These are phyloP conservation scores for Anseranas semipalmata DNA, from an alignment of 2,113 vertebrate species.

Conservation along the genomic window DNA sequence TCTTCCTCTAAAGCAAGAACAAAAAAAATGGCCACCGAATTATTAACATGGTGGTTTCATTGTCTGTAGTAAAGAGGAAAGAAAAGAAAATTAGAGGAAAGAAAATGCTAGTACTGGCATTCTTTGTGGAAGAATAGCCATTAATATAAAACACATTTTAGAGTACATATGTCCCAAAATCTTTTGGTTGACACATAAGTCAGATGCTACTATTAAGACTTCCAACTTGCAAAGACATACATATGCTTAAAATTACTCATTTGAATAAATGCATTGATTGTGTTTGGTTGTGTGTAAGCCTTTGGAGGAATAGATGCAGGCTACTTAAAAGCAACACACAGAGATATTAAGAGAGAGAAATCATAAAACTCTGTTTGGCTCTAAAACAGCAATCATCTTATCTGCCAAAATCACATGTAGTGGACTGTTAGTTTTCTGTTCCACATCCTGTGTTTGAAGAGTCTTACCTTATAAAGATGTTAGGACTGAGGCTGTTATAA, in stretches of 20 bases:
- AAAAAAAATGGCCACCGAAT: neutral
- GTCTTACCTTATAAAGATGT: neutral
- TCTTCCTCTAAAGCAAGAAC: neutral
- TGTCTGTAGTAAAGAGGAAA: neutral
- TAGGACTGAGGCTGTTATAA: neutral
- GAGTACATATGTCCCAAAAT: neutral
- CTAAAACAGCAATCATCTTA: neutral
- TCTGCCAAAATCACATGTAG: neutral
- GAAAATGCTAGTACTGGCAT: neutral
- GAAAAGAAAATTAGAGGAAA: neutral
- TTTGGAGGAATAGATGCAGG: neutral
- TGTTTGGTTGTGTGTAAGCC: neutral
- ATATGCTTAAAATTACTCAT: neutral
- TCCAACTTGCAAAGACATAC: neutral
- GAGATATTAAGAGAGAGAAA: neutral
- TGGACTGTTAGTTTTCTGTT: neutral
- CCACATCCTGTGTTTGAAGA: neutral
- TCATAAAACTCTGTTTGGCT: neutral
- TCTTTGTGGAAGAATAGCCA: neutral
- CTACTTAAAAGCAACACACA: neutral
- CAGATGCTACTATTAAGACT: neutral
- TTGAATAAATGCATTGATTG: neutral
- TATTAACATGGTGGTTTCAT: neutral
- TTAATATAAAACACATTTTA: neutral
- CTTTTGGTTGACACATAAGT: neutral